phyloP scores from a whole-genome alignment of 2,113 vertebrate genomes.

The Geococcyx californianus region DNA sequence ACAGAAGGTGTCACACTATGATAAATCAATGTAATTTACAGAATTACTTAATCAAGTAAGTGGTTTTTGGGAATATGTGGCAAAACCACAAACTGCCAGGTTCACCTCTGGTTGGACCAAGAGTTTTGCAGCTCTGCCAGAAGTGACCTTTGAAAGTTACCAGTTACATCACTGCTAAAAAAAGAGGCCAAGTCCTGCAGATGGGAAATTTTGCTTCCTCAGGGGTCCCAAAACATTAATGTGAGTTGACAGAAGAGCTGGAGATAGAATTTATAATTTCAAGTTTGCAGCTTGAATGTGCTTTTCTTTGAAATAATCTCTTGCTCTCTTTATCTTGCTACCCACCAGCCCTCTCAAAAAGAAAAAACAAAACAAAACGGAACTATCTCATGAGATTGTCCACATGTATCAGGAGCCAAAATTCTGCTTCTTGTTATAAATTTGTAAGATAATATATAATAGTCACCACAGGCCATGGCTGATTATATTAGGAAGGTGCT shows the following conservation, averaged over 20 bases:
- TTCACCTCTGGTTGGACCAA: not conserved
- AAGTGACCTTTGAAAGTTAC: not conserved
- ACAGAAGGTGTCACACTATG: not conserved
- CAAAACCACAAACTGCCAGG: not conserved
- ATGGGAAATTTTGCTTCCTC: not conserved
- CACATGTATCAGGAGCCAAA: not conserved
- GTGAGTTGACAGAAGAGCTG: not conserved
- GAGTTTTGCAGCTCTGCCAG: not conserved
- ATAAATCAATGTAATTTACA: not conserved
- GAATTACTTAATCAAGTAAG: not conserved
- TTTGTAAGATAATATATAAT: not conserved
- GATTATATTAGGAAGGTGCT: not conserved
- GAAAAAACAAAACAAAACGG: not conserved
- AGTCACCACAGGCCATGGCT: not conserved
- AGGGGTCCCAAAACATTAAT: not conserved
- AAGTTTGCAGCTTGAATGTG: not conserved
- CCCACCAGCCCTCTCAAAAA: not conserved
- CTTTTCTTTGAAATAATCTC: not conserved
- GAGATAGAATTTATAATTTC: not conserved
- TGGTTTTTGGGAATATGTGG: not conserved
- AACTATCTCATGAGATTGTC: not conserved
- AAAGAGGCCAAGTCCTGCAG: not conserved
- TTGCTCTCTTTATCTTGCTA: not conserved
- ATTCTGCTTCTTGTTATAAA: not conserved
- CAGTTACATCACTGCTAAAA: not conserved